phyloP scores from a whole-genome alignment of 2,888 invertebrate genomes.

The Blomia tropicalis region DNA sequence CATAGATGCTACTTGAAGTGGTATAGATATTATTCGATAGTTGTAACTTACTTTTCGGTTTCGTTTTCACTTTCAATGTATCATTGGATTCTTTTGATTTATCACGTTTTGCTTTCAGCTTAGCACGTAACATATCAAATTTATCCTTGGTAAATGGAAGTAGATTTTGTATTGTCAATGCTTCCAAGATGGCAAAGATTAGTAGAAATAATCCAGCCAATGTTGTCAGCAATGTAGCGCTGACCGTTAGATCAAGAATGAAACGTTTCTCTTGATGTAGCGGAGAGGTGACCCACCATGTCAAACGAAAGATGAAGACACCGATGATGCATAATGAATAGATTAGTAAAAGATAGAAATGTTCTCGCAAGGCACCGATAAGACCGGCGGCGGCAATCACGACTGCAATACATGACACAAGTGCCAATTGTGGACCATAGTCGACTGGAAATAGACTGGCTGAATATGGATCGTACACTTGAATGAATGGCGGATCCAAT shows the following conservation, averaged over 20 bases:
- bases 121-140: background rate
- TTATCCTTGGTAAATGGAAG: conserved; percentile 6
- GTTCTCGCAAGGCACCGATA: conserved; percentile 13
- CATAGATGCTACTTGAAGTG: conserved; percentile 3
- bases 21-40: conserved; percentile 5
- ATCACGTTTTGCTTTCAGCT: background rate
- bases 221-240: conserved; percentile 2
- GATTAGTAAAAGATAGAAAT: conserved; percentile 11
- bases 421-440: conserved; percentile 10
- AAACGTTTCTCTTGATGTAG: conserved; percentile 16
- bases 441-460: background rate
- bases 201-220: conserved; percentile 4
- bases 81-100: background rate
- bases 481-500: background rate
- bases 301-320: conserved; percentile 14
- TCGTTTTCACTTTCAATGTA: background rate
- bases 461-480: background rate
- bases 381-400: conserved; percentile 16
- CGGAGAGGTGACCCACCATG: conserved; percentile 17
- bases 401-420: background rate
- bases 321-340: conserved; percentile 17
- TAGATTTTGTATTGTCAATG: conserved; percentile 11
- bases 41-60: background rate
- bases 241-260: conserved; percentile 17
- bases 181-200: conserved; percentile 16